A percentile compares a stretch with the other conserved stretches of the same genome.
These are phyloP conservation scores for Heteromurus nitidus DNA, from an alignment of 2,888 invertebrate species.

Conservation along the genomic window DNA sequence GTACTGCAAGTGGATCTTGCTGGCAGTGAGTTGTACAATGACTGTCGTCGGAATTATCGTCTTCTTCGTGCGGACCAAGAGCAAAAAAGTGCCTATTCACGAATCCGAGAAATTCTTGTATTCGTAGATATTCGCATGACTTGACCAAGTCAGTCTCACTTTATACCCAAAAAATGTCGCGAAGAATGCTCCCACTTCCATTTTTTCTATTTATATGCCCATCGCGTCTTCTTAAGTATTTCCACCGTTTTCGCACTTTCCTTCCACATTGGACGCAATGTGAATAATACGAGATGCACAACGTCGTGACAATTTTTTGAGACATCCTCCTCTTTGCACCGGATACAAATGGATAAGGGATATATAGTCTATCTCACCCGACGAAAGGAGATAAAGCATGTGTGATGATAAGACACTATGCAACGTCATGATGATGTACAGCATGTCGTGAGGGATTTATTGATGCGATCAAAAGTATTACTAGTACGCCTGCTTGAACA, in stretches of 20 bases:
- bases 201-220: background rate
- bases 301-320: background rate
- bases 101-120: constrained; percentile 53
- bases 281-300: constrained; percentile 1
- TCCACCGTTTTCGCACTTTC: background rate
- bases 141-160: no score
- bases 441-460: no score
- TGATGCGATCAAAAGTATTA: no score
- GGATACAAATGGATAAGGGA: no score
- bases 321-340: no score
- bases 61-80: constrained; percentile 47
- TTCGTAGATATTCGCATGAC: constrained; percentile 6
- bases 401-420: no score
- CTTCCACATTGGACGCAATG: background rate
- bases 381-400: no score
- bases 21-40: constrained; percentile 51
- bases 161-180: background rate
- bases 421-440: no score
- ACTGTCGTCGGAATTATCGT: constrained; percentile 47
- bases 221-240: background rate
- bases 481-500: no score
- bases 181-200: background rate
- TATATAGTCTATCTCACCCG: no score
- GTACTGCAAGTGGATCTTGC: constrained; percentile 58
- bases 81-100: constrained; percentile 27